Conservation (phyloP, 1,140 invertebrate species). For the Bacillus rossius region DNA sequence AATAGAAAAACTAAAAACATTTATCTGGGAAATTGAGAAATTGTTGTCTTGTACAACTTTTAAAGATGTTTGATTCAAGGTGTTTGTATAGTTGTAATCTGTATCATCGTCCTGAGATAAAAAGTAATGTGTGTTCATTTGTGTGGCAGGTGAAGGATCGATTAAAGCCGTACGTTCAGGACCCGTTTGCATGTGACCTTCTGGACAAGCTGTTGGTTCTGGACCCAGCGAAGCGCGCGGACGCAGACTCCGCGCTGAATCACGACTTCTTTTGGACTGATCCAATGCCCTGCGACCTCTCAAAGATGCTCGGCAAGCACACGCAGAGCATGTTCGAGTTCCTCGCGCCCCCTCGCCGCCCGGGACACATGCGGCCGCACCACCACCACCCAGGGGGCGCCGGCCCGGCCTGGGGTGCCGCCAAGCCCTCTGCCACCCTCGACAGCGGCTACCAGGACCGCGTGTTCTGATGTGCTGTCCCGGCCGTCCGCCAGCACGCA, state of each 20-base stretch:
- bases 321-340: conserved; percentile 97
- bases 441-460: conserved; percentile 71
- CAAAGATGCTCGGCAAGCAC: conserved; percentile 90
- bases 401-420: conserved; percentile 35
- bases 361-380: conserved; percentile 61
- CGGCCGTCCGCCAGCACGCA: background rate
- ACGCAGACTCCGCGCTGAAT: conserved; percentile 90
- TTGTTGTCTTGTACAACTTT: too few relatives aligned
- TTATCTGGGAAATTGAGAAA: too few relatives aligned
- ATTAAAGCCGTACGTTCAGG: conserved; percentile 88
- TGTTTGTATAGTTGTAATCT: background rate
- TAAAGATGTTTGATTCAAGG: too few relatives aligned
- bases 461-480: conserved; percentile 54
- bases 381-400: conserved; percentile 58
- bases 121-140: too few relatives aligned
- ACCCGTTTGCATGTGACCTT: conserved; percentile 87
- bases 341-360: conserved; percentile 72
- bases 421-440: conserved; percentile 47
- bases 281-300: conserved; percentile 89
- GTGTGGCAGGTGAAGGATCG: conserved; percentile 69
- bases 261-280: conserved; percentile 99
- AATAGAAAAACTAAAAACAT: too few relatives aligned
- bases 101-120: background rate
- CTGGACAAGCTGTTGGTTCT: conserved; percentile 89
- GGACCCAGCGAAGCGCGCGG: conserved; percentile 86